These are phyloP conservation scores for Nephrotoma flavescens DNA, from an alignment of 2,888 invertebrate species.

Conservation along the genomic window DNA sequence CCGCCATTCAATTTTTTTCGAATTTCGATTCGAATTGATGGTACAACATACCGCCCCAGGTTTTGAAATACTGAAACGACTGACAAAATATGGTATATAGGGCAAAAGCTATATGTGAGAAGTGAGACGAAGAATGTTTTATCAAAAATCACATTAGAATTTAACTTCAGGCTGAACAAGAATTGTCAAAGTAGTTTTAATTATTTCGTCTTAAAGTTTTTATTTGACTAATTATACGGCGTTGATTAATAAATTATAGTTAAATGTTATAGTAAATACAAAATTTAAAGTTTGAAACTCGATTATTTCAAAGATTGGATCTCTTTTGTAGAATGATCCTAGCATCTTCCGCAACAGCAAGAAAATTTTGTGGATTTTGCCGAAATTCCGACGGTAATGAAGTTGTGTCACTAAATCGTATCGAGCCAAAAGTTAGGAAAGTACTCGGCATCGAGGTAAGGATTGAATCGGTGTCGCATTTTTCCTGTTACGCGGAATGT, in stretches of 20 bases:
- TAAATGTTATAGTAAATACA: neutral
- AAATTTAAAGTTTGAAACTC: neutral
- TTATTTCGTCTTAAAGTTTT: neutral
- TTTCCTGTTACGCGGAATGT: neutral
- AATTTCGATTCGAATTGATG: no score
- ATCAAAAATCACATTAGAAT: no score
- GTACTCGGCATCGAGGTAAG: neutral
- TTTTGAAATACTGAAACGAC: no score
- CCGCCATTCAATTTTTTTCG: no score
- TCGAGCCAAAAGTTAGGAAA: neutral
- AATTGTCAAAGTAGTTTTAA: neutral
- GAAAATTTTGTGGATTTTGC: neutral
- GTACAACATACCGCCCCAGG: no score
- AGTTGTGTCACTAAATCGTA: neutral
- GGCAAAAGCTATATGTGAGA: no score
- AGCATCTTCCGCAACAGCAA: neutral
- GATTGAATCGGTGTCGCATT: neutral
- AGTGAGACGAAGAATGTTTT: no score
- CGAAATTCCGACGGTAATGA: neutral
- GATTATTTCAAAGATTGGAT: neutral
- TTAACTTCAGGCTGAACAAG: neutral
- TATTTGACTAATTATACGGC: neutral
- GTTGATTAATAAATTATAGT: neutral
- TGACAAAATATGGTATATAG: no score
- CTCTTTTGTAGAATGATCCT: neutral